phyloP scores from a whole-genome alignment of 2,797 vertebrate genomes.

The Ctenopoma kingsleyae region DNA sequence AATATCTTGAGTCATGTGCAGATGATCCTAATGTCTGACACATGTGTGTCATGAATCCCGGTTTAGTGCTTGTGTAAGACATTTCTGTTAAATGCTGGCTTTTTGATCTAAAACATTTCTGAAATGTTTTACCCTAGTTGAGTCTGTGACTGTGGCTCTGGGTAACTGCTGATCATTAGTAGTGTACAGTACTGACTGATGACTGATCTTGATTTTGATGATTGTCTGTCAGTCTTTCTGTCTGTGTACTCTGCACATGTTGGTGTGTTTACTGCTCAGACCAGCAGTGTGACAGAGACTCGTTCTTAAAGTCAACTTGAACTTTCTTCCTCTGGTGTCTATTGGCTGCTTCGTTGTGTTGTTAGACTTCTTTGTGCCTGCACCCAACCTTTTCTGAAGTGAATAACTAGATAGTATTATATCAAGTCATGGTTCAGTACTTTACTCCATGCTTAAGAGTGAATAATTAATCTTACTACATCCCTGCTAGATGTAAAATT shows the following conservation, averaged over 20 bases:
- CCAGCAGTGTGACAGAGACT: conserved; percentile 17
- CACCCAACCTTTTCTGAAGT: too few relatives aligned
- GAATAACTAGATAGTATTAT: too few relatives aligned
- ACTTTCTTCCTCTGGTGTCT: conserved; percentile 14
- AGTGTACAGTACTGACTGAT: too few relatives aligned
- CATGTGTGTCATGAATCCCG: conserved; percentile 15
- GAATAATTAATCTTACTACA: neutral
- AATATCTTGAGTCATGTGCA: conserved; percentile 17
- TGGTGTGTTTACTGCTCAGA: conserved; percentile 40
- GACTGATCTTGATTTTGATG: neutral
- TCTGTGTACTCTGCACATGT: conserved; percentile 6
- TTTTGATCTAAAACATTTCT: too few relatives aligned
- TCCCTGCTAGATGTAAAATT: neutral
- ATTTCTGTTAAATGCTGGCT: neutral
- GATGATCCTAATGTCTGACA: conserved; percentile 28
- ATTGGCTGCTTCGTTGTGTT: conserved; percentile 1
- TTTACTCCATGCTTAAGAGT: neutral
- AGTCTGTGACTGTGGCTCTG: neutral
- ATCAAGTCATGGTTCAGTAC: neutral
- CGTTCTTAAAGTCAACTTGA: conserved; percentile 70
- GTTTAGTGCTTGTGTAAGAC: too few relatives aligned
- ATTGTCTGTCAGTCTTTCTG: conserved; percentile 7
- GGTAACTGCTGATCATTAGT: neutral
- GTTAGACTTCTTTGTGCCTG: conserved; percentile 24
- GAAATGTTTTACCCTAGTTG: neutral